Conservation (phyloP, 1,140 invertebrate genomes). For the Scaptodrosophila lebanonensis region DNA sequence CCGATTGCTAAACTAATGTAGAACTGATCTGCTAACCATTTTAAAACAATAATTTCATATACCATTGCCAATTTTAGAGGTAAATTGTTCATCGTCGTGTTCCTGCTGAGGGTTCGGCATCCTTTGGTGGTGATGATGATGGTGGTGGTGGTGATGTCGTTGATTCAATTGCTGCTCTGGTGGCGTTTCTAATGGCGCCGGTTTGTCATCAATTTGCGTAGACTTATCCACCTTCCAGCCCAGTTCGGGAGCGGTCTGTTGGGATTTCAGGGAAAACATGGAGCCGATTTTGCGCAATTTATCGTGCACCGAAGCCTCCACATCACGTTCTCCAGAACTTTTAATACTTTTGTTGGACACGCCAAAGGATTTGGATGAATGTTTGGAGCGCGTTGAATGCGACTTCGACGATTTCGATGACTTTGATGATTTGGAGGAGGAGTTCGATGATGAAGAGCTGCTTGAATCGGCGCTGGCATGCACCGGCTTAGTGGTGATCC, state of each 20-base stretch:
- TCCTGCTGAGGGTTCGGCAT: conserved; percentile 9
- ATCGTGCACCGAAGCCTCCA: conserved; percentile 54
- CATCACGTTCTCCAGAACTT: conserved; percentile 37
- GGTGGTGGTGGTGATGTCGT: conserved; percentile 46
- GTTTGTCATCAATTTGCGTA: conserved; percentile 43
- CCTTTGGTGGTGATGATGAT: conserved; percentile 44
- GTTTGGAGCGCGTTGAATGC: conserved; percentile 47
- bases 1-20: too few relatives aligned
- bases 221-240: conserved; percentile 52
- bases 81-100: conserved; percentile 9
- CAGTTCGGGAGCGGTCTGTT: conserved; percentile 26
- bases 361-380: conserved; percentile 52
- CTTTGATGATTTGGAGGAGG: conserved; percentile 39
- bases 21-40: too few relatives aligned
- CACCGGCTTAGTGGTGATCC: conserved; percentile 71
- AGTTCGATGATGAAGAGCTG: conserved; percentile 41
- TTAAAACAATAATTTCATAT: too few relatives aligned
- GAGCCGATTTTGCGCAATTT: conserved; percentile 66
- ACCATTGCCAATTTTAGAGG: conserved; percentile 47
- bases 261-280: conserved; percentile 65
- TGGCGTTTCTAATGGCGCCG: neutral
- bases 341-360: conserved; percentile 60
- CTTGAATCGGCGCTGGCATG: conserved; percentile 47
- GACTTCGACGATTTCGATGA: conserved; percentile 30
- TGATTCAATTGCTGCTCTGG: conserved; percentile 14